Evolutionary conservation across 2,888 invertebrate species (phyloP), one percentile per base, ranked within the genome.

Genomic region (Colletes collaris): DNA sequence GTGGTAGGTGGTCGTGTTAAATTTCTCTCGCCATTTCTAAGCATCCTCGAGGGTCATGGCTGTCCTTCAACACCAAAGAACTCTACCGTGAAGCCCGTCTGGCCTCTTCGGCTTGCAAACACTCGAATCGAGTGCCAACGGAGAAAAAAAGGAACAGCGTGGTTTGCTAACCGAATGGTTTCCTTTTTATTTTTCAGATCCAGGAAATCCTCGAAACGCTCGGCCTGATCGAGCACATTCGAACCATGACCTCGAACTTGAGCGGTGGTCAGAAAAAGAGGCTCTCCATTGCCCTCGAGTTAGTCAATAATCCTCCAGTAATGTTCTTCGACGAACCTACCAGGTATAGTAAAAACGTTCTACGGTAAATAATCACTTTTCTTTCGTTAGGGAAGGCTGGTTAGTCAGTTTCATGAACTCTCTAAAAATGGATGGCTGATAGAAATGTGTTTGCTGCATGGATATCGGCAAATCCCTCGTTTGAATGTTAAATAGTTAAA

Each of bases 301-400:
- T 99, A 86, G 98, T 99, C 85, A 98, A 98, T 94, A 99, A 99
- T 93, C 99, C 99, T 10, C 98, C 99, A 0, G 97, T 99, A 81
- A 98, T 99, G 98, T 99, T 99, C 94, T 98, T 99, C 92, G 99
- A 99, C 92, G 99, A 99, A 93, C 99, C 99, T 0, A 99, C 99
- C 53, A 95, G 95, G 95, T 95, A 89, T 89, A 72, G 2, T 10
- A 16, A 59, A 19, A 56, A 37, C 19, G 27, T 27, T 27, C 27
- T 27, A 0, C 27, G 2, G 27, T 27, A 27, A 27, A 27, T 27
- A 27, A 27, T 27, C 27, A 27, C 27, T 27, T 27, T 27, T 27
- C 27, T 27, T 27, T 27, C 2, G 27, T 27, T 27, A 27, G 2
- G 27, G 27, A 27, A 2, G 27, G 27, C 27, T 27, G 2, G 27